phyloP scores from a whole-genome alignment of 2,113 vertebrate species.

The Merops nubicus region DNA sequence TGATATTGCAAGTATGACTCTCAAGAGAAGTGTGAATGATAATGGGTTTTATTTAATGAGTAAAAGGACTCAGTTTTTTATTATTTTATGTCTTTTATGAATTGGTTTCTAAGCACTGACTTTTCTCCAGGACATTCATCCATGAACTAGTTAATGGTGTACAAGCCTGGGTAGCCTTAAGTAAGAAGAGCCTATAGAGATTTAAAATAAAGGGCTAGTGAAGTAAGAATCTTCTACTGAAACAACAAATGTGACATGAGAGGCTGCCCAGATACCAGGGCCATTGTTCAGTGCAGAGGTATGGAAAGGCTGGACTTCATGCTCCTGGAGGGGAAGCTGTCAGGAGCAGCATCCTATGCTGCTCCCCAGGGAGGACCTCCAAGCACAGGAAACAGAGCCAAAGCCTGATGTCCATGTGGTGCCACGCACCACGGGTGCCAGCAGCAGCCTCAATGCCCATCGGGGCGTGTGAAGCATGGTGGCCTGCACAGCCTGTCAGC shows the following conservation, averaged over 20 bases:
- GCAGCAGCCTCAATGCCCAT: background rate
- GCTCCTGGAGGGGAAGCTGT: background rate
- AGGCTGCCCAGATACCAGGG: background rate
- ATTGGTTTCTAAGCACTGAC: background rate
- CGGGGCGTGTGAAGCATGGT: background rate
- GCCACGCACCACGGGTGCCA: background rate
- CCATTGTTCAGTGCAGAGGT: background rate
- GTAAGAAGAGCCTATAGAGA: background rate
- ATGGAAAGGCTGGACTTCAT: background rate
- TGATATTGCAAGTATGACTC: background rate
- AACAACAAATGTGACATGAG: background rate
- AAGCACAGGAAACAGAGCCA: background rate
- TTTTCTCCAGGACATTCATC: background rate
- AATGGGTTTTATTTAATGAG: background rate
- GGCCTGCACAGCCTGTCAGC: accelerated
- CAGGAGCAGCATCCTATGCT: background rate
- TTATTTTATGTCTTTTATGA: background rate
- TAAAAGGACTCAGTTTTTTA: background rate
- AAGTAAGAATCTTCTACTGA: background rate
- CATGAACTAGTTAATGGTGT: background rate
- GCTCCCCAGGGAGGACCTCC: background rate
- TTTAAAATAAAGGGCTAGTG: background rate
- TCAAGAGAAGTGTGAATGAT: conserved; percentile 17
- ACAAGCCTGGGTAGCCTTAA: background rate
- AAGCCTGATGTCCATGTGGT: background rate